Evolutionary conservation across 2,888 invertebrate species (phyloP).

Genomic region (Magallana nippona): DNA sequence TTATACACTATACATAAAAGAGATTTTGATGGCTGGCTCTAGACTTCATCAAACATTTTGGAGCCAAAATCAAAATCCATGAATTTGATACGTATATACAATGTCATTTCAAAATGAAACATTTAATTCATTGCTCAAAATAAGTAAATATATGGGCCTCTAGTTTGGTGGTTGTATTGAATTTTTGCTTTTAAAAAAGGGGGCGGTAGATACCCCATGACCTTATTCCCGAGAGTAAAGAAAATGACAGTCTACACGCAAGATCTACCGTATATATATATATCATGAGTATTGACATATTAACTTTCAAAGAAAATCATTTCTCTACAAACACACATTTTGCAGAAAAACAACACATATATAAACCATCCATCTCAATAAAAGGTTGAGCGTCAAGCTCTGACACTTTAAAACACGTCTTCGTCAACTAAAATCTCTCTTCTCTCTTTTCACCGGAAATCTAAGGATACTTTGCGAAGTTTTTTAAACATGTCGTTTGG

Average conservation of each 20-base stretch:
- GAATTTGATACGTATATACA: no score
- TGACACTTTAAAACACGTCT: constrained; percentile 16
- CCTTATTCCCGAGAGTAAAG: background rate
- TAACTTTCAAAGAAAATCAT: background rate
- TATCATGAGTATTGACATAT: background rate
- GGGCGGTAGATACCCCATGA: constrained; percentile 18
- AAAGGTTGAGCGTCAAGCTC: background rate
- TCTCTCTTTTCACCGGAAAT: constrained; percentile 37
- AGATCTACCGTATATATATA: background rate
- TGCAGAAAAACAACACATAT: background rate
- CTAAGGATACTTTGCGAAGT: constrained; percentile 21
- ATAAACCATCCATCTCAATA: background rate
- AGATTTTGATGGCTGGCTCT: no score
- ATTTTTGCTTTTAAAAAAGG: background rate
- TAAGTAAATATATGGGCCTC: no score
- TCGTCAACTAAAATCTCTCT: constrained; percentile 16
- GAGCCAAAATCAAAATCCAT: no score
- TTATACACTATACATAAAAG: no score
- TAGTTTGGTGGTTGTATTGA: no score
- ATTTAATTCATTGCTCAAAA: no score
- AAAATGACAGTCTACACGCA: background rate
- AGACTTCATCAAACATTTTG: no score
- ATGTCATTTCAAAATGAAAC: no score
- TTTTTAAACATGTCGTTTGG: background rate
- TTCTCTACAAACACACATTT: background rate